A percentile compares a stretch with the other conserved stretches of the same genome.
These are phyloP conservation scores for Drosophila tristis DNA, from an alignment of 1,140 invertebrate species.

Conservation along the genomic window DNA sequence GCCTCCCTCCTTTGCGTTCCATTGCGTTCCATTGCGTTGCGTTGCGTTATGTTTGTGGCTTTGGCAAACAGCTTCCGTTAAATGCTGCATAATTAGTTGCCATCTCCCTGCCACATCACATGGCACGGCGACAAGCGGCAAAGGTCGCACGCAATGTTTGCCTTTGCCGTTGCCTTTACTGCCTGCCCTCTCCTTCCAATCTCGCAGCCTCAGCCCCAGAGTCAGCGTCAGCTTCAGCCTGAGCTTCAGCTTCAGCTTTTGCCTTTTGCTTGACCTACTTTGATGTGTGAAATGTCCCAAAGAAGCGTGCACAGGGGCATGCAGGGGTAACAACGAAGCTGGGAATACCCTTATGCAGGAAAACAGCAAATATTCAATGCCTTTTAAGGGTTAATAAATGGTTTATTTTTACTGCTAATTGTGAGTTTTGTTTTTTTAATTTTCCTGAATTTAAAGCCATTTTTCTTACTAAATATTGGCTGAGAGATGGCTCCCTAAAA, in stretches of 20 bases:
- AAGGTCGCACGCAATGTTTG: slow-evolving; percentile 76
- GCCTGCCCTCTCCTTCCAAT: no score
- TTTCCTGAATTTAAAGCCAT: no score
- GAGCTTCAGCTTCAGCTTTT: slow-evolving; percentile 38
- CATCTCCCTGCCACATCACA: slow-evolving; percentile 62
- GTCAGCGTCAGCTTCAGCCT: neutral
- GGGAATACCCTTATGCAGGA: no score
- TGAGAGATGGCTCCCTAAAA: no score
- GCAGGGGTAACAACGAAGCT: slow-evolving; percentile 1
- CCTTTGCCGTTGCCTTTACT: slow-evolving; percentile 25
- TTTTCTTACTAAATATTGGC: no score
- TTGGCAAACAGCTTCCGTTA: slow-evolving; percentile 81
- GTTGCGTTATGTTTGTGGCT: slow-evolving; percentile 50
- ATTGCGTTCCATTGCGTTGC: slow-evolving; percentile 4
- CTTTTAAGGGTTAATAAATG: no score
- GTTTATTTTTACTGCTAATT: no score
- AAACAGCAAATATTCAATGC: no score
- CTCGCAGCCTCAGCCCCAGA: no score
- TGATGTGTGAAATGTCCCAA: slow-evolving; percentile 80
- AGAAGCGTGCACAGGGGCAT: slow-evolving; percentile 42
- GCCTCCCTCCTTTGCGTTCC: neutral
- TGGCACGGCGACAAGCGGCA: slow-evolving; percentile 66
- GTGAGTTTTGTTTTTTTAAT: no score
- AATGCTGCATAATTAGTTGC: slow-evolving; percentile 81
- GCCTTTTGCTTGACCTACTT: slow-evolving; percentile 79